Conservation (phyloP, 2,113 vertebrate species). For the Perca fluviatilis region DNA sequence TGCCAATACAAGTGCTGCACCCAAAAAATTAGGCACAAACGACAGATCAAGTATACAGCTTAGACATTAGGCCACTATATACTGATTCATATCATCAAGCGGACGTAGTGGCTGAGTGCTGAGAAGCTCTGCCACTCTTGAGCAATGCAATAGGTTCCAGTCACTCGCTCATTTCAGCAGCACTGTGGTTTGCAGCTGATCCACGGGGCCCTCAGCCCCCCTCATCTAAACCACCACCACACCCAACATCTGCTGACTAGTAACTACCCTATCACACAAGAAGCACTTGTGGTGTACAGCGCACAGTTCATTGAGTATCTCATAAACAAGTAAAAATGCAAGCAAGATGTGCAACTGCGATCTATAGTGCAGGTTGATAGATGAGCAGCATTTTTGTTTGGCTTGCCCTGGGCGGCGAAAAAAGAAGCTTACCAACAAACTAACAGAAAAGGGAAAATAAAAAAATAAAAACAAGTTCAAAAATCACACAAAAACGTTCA, state of each 20-base stretch:
- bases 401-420: background rate
- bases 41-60: background rate
- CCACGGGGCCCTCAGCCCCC: conserved; percentile 7
- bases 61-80: background rate
- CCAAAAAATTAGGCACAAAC: background rate
- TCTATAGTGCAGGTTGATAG: background rate
- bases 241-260: conserved; percentile 59
- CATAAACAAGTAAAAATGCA: conserved; percentile 14
- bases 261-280: conserved; percentile 26
- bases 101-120: background rate
- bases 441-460: background rate
- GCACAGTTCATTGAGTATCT: conserved; percentile 35
- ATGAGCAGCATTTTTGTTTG: background rate
- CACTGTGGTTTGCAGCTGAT: conserved; percentile 25
- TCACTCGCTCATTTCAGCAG: conserved; percentile 25
- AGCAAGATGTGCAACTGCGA: background rate
- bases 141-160: conserved; percentile 2
- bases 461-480: background rate
- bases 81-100: background rate
- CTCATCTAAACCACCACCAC: conserved; percentile 50
- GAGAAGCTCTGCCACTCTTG: background rate
- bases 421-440: background rate
- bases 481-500: no score
- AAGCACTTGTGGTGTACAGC: conserved; percentile 4
- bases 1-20: background rate